Base-by-base conservation (phyloP, 2,113 vertebrate species). In the Cyprinodon tularosa region DNA sequence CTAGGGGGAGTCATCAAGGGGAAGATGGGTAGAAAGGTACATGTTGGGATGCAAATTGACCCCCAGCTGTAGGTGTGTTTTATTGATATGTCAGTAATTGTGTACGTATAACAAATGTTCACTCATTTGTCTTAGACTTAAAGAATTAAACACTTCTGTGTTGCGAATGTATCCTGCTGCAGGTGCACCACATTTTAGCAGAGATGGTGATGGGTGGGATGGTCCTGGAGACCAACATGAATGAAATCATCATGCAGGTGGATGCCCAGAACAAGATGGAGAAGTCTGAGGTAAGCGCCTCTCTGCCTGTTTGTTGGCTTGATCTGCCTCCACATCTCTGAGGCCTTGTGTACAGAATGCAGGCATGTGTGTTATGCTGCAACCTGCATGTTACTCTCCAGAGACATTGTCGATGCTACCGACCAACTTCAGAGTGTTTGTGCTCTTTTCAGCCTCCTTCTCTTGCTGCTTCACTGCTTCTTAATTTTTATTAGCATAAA, bases 131-230 rank as follows among this genome's bases (percentile, higher is more conserved):
- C 17, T 57, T 20, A 17, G 48, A 50, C 4, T 17, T 29, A 37
- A 36, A 62, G 37, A n/a, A 42, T 42, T 12, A 17, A 65, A 65
- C 10, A 13, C 12, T 61, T 66, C 45, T 6, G 3, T 39, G 8
- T 22, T 10, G 3, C 4, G 38, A 29, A 20, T 69, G 7, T 40
- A 7, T 37, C 60, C 47, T 57, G 17, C 37, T 10, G 47, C 74
- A 99, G 98, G 98, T 99, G 77, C 98, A 99, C 93, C 97, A 98
- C 90, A 99, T 99, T 87, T 94, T 99, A 91, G 96, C 97, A 0
- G 98, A 99, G 95, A 99, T 99, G 98, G 98, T 99, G 87, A 99
- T 99, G 98, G 98, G 98, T 15, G 98, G 98, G 81, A 99, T 99
- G 98, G 98, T 99, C 86, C 91, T 99, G 84, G 98, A 99, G 93